A percentile compares a stretch with the other conserved stretches of the same genome.
Conservation (phyloP, 2,797 vertebrate species). For the Megalops cyprinoides region DNA sequence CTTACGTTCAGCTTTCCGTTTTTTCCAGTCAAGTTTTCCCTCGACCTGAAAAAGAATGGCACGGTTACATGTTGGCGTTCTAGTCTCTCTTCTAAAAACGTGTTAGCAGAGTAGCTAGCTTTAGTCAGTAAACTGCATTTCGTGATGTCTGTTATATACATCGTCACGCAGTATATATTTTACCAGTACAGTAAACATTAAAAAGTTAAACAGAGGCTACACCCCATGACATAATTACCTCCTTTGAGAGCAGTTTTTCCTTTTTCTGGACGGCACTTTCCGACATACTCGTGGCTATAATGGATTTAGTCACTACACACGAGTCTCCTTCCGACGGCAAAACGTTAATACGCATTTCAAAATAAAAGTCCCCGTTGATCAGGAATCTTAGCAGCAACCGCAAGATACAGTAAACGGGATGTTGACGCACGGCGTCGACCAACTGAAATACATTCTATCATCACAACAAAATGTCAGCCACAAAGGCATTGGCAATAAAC, state of each 20-base stretch:
- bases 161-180: background rate
- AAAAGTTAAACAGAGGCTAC: background rate
- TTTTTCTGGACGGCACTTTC: constrained; percentile 4
- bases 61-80: too few relatives aligned
- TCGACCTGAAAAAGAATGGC: constrained; percentile 50
- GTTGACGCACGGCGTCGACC: too few relatives aligned
- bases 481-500: too few relatives aligned
- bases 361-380: constrained; percentile 29
- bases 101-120: too few relatives aligned
- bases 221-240: constrained; percentile 23
- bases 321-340: constrained; percentile 19
- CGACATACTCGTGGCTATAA: constrained; percentile 24
- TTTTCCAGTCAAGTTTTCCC: constrained; percentile 70
- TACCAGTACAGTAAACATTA: background rate
- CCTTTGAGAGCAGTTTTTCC: constrained; percentile 17
- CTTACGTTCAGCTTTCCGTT: constrained; percentile 72
- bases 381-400: too few relatives aligned
- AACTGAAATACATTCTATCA: too few relatives aligned
- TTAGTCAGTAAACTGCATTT: too few relatives aligned
- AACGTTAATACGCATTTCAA: background rate
- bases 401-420: too few relatives aligned
- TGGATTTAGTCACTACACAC: background rate
- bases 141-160: too few relatives aligned
- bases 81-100: too few relatives aligned
- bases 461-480: too few relatives aligned